Conservation (phyloP, 1,140 invertebrate species). For the Saccostrea glomerata region DNA sequence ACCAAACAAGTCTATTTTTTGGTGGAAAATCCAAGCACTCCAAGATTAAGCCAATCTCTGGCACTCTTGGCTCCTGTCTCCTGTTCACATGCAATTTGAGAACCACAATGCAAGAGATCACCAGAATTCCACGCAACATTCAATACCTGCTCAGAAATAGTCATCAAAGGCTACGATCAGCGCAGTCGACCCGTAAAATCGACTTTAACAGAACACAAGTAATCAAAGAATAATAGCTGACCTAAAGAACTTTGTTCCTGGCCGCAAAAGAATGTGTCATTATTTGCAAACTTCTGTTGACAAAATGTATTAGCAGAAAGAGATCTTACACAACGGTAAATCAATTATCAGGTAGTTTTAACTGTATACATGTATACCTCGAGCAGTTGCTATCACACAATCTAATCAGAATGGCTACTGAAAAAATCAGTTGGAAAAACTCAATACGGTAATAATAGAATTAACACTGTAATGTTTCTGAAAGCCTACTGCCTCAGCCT, state of each 20-base stretch:
- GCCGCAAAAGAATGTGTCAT: conserved; percentile 30
- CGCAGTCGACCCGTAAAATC: conserved; percentile 17
- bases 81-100: conserved; percentile 17
- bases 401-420: conserved; percentile 19
- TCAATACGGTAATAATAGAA: conserved; percentile 14
- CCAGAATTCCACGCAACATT: conserved; percentile 22
- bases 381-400: neutral
- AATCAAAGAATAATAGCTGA: conserved; percentile 34
- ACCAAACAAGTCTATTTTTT: neutral
- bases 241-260: conserved; percentile 29
- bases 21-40: neutral
- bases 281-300: conserved; percentile 31
- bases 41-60: neutral
- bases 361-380: neutral
- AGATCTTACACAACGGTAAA: conserved; percentile 11
- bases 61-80: neutral
- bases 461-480: neutral
- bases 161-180: conserved; percentile 2
- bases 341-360: conserved; percentile 17
- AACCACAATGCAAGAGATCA: neutral
- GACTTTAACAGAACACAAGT: conserved; percentile 20
- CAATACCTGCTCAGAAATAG: conserved; percentile 21
- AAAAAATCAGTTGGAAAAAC: neutral
- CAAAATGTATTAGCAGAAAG: conserved; percentile 23
- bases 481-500: neutral